A percentile compares a stretch with the other conserved stretches of the same genome.
These are phyloP conservation scores for Drosophila dives DNA, from an alignment of 2,888 invertebrate species.

Conservation along the genomic window DNA sequence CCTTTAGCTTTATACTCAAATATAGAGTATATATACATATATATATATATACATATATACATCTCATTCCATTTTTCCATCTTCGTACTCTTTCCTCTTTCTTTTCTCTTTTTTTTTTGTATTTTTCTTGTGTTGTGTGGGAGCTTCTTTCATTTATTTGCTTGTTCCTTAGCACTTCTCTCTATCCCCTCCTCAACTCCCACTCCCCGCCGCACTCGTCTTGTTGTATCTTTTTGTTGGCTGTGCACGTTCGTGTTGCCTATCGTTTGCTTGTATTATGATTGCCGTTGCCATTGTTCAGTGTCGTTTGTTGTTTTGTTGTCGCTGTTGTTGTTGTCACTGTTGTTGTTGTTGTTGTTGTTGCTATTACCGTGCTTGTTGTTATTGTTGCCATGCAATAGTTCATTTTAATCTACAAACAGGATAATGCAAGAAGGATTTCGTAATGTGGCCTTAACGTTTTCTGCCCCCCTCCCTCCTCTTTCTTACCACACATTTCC, in stretches of 20 bases:
- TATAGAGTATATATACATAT: constrained; percentile 22
- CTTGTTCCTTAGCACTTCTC: constrained; percentile 50
- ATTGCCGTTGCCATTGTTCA: constrained; percentile 71
- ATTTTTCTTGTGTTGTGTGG: neutral
- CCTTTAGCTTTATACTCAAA: constrained; percentile 35
- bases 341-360: constrained; percentile 20
- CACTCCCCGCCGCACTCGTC: neutral
- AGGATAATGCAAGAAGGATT: constrained; percentile 79
- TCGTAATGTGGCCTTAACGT: constrained; percentile 69
- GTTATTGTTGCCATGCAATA: constrained; percentile 70
- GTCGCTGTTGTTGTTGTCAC: constrained; percentile 14
- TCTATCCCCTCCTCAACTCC: constrained; percentile 16
- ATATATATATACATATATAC: too few relatives aligned
- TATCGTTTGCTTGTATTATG: constrained; percentile 76
- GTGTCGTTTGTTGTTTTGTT: constrained; percentile 45
- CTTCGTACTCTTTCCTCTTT: neutral
- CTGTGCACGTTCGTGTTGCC: constrained; percentile 72
- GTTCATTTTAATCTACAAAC: constrained; percentile 80
- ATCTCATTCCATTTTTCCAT: constrained; percentile 10
- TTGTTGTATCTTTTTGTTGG: constrained; percentile 32
- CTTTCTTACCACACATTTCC: constrained; percentile 11
- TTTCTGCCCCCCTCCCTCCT: constrained; percentile 12
- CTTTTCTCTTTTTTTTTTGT: constrained; percentile 7
- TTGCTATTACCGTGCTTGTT: constrained; percentile 24
- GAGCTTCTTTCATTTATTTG: constrained; percentile 44